Conservation (phyloP, 2,797 vertebrate genomes). For the Oophaga sylvatica region DNA sequence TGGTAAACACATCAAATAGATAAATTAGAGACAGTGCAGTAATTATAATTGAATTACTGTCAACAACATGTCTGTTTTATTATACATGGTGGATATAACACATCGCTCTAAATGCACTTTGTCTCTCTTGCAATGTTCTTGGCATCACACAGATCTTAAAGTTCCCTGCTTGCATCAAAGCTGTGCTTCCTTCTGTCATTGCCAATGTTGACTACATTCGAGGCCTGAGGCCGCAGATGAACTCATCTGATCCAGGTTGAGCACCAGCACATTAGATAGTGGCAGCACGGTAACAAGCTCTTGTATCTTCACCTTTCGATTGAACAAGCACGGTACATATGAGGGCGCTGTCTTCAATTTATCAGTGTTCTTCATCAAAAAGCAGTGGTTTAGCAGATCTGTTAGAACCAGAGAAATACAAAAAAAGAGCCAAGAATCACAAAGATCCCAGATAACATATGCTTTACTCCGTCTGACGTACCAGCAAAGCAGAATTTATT, state of each 20-base stretch:
- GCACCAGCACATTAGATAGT: slow-evolving; percentile 3
- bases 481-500: slow-evolving; percentile 24
- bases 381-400: not conserved
- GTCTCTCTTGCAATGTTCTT: not conserved
- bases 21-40: not conserved
- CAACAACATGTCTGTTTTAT: not conserved
- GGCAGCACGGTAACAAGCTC: not conserved
- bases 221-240: not conserved
- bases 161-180: not conserved
- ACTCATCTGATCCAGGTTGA: slow-evolving; percentile 16
- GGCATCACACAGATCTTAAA: not conserved
- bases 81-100: not conserved
- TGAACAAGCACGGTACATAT: slow-evolving; percentile 14
- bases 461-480: slow-evolving; percentile 6
- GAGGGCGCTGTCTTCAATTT: not conserved
- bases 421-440: not conserved
- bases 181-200: slow-evolving; percentile 16
- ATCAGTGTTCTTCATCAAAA: not conserved
- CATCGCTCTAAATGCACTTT: not conserved
- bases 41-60: not conserved
- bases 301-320: not conserved
- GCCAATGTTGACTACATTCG: slow-evolving; percentile 1
- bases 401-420: not conserved
- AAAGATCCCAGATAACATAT: not conserved
- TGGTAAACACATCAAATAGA: not conserved